phyloP scores from a whole-genome alignment of 2,888 invertebrate genomes.

The Girardia tigrina region DNA sequence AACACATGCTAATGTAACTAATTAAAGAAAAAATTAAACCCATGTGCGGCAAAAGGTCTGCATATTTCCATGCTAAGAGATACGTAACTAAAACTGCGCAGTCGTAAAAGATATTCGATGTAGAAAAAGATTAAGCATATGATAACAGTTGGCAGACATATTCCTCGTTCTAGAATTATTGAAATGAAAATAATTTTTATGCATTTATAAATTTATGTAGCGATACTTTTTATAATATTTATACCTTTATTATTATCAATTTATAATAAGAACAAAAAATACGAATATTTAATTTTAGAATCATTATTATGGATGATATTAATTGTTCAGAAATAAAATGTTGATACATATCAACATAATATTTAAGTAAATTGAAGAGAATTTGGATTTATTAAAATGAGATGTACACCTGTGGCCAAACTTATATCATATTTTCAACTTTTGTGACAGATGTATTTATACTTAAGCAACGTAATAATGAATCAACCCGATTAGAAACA shows the following conservation, averaged over 20 bases:
- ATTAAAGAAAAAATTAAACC: slow-evolving; percentile 54
- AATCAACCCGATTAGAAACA: too few species aligned
- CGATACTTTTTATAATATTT: neutral
- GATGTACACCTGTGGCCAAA: too few species aligned
- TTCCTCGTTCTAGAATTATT: slow-evolving; percentile 63
- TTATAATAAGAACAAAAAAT: neutral
- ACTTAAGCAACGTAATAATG: too few species aligned
- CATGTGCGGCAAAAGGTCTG: slow-evolving; percentile 88
- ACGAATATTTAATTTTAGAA: too few species aligned
- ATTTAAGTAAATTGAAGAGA: too few species aligned
- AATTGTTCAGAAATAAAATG: too few species aligned
- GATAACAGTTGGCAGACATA: slow-evolving; percentile 81
- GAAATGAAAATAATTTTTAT: neutral
- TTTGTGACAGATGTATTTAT: too few species aligned
- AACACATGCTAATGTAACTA: slow-evolving; percentile 39
- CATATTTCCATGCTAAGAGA: slow-evolving; percentile 75
- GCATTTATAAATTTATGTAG: neutral
- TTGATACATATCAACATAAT: too few species aligned
- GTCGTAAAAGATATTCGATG: slow-evolving; percentile 74
- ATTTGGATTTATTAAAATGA: too few species aligned
- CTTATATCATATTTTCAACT: too few species aligned
- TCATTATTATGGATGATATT: too few species aligned
- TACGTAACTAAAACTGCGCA: slow-evolving; percentile 64
- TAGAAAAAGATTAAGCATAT: slow-evolving; percentile 85
- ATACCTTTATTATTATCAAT: neutral